phyloP scores from a whole-genome alignment of 2,888 invertebrate species.

The Diaprepes abbreviatus region DNA sequence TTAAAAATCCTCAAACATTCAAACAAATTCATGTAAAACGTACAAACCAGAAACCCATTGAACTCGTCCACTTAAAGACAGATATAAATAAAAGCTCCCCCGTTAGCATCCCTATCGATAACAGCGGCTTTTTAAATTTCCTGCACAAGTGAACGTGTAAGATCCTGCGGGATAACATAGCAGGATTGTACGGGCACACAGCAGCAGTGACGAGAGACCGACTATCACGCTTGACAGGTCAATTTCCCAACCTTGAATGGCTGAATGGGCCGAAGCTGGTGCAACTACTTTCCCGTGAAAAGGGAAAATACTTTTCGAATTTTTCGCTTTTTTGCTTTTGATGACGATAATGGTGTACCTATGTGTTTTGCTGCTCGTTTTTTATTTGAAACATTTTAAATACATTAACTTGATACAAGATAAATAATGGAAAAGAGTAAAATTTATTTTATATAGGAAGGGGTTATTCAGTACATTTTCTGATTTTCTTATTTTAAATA shows the following conservation, averaged over 20 bases:
- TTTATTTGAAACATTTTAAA: too few species aligned
- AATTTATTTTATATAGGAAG: too few species aligned
- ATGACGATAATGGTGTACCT: conserved; percentile 32
- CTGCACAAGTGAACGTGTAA: conserved; percentile 47
- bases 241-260: conserved; percentile 49
- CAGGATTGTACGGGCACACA: conserved; percentile 25
- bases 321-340: conserved; percentile 35
- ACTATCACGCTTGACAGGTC: conserved; percentile 50
- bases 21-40: neutral
- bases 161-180: conserved; percentile 34
- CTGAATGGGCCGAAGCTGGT: conserved; percentile 42
- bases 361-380: neutral
- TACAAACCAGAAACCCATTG: conserved; percentile 12
- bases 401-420: too few species aligned
- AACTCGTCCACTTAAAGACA: conserved; percentile 15
- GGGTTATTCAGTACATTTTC: too few species aligned
- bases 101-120: conserved; percentile 32
- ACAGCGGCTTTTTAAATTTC: conserved; percentile 45
- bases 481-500: too few species aligned
- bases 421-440: too few species aligned
- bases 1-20: neutral
- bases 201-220: conserved; percentile 45
- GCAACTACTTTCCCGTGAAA: conserved; percentile 42
- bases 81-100: conserved; percentile 14
- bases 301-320: conserved; percentile 43